Evolutionary conservation across 1,140 invertebrate species (phyloP).

Genomic region (Neocloeon triangulifer): DNA sequence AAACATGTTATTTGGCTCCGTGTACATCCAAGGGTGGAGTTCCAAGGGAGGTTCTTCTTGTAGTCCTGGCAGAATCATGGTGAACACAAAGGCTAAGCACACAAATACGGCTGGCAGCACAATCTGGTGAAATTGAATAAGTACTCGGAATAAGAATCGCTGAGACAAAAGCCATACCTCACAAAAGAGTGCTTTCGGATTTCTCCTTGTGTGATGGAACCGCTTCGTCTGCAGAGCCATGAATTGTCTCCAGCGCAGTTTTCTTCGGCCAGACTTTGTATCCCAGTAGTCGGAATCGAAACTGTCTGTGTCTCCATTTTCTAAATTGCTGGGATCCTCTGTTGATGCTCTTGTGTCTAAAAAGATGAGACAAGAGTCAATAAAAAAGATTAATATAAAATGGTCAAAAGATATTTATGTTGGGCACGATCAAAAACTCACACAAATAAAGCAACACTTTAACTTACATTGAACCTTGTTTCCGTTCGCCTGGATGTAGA

Average conservation of each 20-base stretch:
- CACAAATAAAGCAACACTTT: too few relatives aligned
- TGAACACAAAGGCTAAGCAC: conserved; percentile 10
- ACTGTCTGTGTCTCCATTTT: too few relatives aligned
- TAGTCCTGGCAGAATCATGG: conserved; percentile 10
- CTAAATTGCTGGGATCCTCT: too few relatives aligned
- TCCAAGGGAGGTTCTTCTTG: conserved; percentile 9
- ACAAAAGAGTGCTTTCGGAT: conserved; percentile 11
- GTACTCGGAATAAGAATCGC: neutral
- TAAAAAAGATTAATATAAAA: too few relatives aligned
- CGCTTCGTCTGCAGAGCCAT: conserved; percentile 11
- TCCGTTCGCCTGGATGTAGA: too few relatives aligned
- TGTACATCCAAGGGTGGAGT: conserved; percentile 11
- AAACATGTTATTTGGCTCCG: conserved; percentile 10
- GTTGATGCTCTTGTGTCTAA: too few relatives aligned
- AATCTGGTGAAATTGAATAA: conserved; percentile 6
- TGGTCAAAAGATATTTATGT: too few relatives aligned
- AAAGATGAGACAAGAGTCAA: too few relatives aligned
- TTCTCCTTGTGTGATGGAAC: conserved; percentile 11
- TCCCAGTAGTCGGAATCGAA: too few relatives aligned
- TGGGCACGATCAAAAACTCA: too few relatives aligned
- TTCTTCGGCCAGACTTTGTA: too few relatives aligned
- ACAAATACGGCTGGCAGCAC: conserved; percentile 13
- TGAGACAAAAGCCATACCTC: conserved; percentile 9
- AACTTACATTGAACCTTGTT: too few relatives aligned
- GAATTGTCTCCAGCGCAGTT: conserved; percentile 11